phyloP scores from a whole-genome alignment of 2,797 vertebrate genomes.

The Mycteria americana region DNA sequence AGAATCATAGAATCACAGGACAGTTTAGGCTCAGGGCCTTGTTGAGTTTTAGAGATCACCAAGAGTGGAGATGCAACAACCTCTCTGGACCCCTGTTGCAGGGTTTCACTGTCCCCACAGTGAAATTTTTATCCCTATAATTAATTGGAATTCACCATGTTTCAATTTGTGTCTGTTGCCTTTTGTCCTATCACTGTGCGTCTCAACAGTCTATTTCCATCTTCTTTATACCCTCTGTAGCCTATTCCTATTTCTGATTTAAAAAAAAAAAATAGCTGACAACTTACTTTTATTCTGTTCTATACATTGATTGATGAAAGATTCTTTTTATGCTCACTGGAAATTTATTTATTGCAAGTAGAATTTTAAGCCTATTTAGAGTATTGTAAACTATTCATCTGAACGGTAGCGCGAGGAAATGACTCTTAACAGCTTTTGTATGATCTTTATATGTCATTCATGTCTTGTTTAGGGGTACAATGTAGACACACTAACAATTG shows the following conservation, averaged over 20 bases:
- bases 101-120: background rate
- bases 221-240: background rate
- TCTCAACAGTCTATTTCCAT: background rate
- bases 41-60: background rate
- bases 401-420: background rate
- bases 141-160: background rate
- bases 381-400: background rate
- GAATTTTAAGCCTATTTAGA: background rate
- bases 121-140: background rate
- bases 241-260: background rate
- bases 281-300: background rate
- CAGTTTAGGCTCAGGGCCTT: background rate
- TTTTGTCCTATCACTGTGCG: background rate
- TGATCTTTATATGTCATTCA: background rate
- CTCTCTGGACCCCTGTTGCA: background rate
- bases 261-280: background rate
- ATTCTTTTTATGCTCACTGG: background rate
- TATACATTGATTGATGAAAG: background rate
- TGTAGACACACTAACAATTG: constrained; percentile 91
- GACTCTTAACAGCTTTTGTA: background rate
- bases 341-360: background rate
- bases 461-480: constrained; percentile 86
- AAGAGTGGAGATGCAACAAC: background rate
- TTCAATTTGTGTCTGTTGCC: background rate
- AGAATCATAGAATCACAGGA: background rate